phyloP scores from a whole-genome alignment of 2,888 invertebrate genomes.

The Drosophila gaucha region DNA sequence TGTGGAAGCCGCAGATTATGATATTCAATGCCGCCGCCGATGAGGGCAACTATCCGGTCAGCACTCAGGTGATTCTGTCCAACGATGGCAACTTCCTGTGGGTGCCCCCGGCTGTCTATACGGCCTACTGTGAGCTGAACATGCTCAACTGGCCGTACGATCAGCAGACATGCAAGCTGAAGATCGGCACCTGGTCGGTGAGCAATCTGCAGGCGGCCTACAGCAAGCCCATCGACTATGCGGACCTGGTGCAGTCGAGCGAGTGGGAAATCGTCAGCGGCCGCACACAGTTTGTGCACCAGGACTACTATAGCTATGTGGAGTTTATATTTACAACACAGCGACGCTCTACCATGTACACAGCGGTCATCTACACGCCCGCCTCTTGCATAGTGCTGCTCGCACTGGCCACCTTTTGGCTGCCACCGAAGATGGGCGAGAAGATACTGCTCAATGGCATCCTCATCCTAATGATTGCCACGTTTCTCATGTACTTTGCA shows the following conservation, averaged over 20 bases:
- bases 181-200: constrained; percentile 91
- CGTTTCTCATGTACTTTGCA: constrained; percentile 88
- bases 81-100: constrained; percentile 85
- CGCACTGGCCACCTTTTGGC: constrained; percentile 87
- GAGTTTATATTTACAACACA: constrained; percentile 82
- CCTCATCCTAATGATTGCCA: constrained; percentile 87
- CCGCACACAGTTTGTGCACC: constrained; percentile 59
- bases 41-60: constrained; percentile 85
- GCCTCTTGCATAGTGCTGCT: constrained; percentile 87
- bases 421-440: constrained; percentile 89
- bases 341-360: constrained; percentile 87
- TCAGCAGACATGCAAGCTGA: constrained; percentile 88
- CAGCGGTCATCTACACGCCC: constrained; percentile 87
- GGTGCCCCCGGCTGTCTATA: constrained; percentile 89
- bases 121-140: constrained; percentile 88
- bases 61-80: constrained; percentile 51
- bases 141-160: constrained; percentile 91
- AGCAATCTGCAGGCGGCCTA: constrained; percentile 85
- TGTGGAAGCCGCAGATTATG: constrained; percentile 91
- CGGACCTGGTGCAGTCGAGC: constrained; percentile 76
- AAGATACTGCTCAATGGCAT: constrained; percentile 87
- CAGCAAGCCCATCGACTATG: constrained; percentile 71
- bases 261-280: constrained; percentile 84
- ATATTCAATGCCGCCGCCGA: constrained; percentile 89
- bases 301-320: constrained; percentile 78